These are phyloP conservation scores for Troides helena DNA, from an alignment of 2,888 invertebrate genomes.

Conservation along the genomic window DNA sequence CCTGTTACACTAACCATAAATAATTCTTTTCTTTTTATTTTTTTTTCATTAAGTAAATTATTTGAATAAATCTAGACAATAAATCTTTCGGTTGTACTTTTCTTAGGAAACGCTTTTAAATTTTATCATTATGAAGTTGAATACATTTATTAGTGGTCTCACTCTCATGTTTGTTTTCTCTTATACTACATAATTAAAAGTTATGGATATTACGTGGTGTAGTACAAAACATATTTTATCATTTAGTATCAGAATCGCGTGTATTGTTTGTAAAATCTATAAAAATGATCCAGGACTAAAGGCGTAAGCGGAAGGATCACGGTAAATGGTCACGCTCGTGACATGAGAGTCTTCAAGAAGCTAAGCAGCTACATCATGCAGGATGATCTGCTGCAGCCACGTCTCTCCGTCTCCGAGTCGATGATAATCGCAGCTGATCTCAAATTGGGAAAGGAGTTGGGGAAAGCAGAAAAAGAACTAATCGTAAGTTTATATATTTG, in stretches of 20 bases:
- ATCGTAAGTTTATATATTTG: constrained; percentile 73
- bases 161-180: not conserved
- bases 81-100: too few relatives aligned
- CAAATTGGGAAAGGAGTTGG: constrained; percentile 83
- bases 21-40: too few relatives aligned
- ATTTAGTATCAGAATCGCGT: not conserved
- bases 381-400: constrained; percentile 85
- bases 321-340: constrained; percentile 84
- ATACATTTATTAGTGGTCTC: not conserved
- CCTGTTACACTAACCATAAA: too few relatives aligned
- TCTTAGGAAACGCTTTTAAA: not conserved
- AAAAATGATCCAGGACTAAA: constrained; percentile 63
- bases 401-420: constrained; percentile 86
- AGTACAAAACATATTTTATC: not conserved
- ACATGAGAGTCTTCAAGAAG: constrained; percentile 86
- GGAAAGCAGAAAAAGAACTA: constrained; percentile 79
- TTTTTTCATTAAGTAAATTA: too few relatives aligned
- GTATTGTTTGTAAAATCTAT: not conserved
- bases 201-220: not conserved
- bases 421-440: constrained; percentile 87
- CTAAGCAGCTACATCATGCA: constrained; percentile 91
- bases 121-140: not conserved
- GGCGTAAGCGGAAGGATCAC: constrained; percentile 84
- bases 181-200: not conserved
- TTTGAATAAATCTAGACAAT: too few relatives aligned